Percentiles rank a stretch among this genome's conserved stretches.
Evolutionary conservation across 2,113 vertebrate genomes (phyloP).

Genomic region (Meleagris gallopavo): DNA sequence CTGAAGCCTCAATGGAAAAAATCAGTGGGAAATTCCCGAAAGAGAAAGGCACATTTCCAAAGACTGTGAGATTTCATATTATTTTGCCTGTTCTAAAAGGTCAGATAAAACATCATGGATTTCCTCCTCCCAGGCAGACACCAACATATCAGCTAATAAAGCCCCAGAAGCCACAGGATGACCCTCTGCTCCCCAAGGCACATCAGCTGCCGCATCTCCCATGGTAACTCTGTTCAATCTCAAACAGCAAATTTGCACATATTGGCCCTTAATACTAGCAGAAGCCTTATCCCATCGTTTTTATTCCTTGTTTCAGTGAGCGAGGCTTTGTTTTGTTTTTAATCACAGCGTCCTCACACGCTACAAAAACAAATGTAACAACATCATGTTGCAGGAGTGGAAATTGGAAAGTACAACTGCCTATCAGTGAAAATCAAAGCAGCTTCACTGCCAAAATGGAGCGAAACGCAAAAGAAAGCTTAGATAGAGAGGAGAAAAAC

Average conservation of each 20-base stretch:
- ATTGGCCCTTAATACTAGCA: not conserved
- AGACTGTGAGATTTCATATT: not conserved
- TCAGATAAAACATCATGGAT: not conserved
- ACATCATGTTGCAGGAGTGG: not conserved
- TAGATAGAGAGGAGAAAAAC: not conserved
- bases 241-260: not conserved
- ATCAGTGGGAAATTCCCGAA: not conserved
- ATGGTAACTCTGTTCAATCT: not conserved
- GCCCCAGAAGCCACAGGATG: not conserved
- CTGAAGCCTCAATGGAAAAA: not conserved
- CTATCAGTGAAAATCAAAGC: not conserved
- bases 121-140: not conserved
- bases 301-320: rapidly evolving
- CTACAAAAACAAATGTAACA: not conserved
- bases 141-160: not conserved
- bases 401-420: not conserved
- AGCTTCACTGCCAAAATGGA: not conserved
- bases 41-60: not conserved
- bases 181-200: not conserved
- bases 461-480: not conserved
- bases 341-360: not conserved
- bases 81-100: not conserved
- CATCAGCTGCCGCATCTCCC: rapidly evolving
- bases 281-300: not conserved
- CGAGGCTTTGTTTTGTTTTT: rapidly evolving